Evolutionary conservation across 2,888 invertebrate genomes (phyloP), one percentile per base, ranked within the genome.

Genomic region (Branchellion lobata): DNA sequence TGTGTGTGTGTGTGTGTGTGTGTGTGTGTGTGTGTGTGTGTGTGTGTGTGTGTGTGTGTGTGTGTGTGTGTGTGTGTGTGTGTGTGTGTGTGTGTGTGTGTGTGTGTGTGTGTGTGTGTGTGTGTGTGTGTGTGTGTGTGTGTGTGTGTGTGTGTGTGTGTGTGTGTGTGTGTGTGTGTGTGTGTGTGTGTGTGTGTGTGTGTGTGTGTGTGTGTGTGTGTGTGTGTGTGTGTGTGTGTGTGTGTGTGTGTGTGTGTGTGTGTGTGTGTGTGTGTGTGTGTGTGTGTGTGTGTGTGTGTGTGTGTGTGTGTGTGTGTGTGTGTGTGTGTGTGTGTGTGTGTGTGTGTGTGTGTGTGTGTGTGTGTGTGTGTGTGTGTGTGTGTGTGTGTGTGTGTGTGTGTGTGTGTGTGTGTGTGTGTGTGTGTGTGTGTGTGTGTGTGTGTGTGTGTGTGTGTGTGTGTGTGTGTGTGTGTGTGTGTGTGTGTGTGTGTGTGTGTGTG

Each of bases 401-500:
- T 57, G 61, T 57, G 61, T 57, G 61, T 57, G 61, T 57, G 61
- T 57, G 61, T 57, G 61, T 57, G 61, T 57, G 61, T 57, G 61
- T 57, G 61, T 57, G 61, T 57, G 61, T 57, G 61, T 57, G 61
- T 57, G 61, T 57, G 34, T 31, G 69, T 69, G 69, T 33, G 69
- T 69, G 34, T 69, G 69, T 69, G 69, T 69, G 69, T 31, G 34
- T 33, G 31, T 69, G 31, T 69, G 69, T 33, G 34, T 69, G 69
- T 69, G 69, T 69, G 31, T 69, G 31, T 69, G 69, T 31, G 33
- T 69, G 69, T 31, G 69, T 69, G 34, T 69, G 31, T 31, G 33
- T 69, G 34, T 69, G 69, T 33, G 69, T 69, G 69, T 69, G 69
- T 69, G 34, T 53, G 33, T 51, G 73, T 73, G 73, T 73, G 73